phyloP scores from a whole-genome alignment of 2,888 invertebrate genomes.

The Oscheius sp. region DNA sequence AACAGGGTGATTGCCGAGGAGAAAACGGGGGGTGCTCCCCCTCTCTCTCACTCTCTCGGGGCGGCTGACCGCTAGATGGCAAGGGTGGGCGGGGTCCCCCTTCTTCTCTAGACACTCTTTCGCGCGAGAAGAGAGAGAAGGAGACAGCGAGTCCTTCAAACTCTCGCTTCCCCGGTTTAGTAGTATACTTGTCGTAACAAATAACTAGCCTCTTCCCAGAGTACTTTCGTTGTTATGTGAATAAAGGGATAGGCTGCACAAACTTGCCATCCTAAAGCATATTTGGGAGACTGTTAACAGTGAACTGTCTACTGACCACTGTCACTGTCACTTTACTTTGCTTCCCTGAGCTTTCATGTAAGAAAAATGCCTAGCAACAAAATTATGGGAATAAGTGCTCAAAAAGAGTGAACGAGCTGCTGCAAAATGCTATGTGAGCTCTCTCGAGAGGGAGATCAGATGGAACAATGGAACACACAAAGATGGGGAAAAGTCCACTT shows the following conservation, averaged over 20 bases:
- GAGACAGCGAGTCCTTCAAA: no score
- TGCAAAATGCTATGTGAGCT: neutral
- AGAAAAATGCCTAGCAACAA: slow-evolving; percentile 14
- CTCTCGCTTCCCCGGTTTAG: no score
- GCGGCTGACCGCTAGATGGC: slow-evolving; percentile 24
- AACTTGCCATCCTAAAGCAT: neutral
- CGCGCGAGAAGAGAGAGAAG: neutral
- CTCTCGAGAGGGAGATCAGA: neutral
- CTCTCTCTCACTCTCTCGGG: no score
- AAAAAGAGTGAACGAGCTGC: neutral
- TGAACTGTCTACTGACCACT: neutral
- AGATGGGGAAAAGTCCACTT: neutral
- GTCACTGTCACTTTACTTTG: neutral
- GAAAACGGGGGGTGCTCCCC: neutral
- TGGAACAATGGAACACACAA: neutral
- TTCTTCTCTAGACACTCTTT: slow-evolving; percentile 4
- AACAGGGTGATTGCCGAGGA: slow-evolving; percentile 36
- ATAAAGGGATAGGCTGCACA: neutral
- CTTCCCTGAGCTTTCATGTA: neutral
- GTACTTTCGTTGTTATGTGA: neutral
- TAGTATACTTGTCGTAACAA: neutral
- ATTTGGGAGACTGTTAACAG: neutral
- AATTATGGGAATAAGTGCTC: neutral
- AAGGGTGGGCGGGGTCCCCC: slow-evolving; percentile 1
- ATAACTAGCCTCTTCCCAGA: neutral